Conservation (phyloP, 2,797 vertebrate species). For the Lacerta viridis region DNA sequence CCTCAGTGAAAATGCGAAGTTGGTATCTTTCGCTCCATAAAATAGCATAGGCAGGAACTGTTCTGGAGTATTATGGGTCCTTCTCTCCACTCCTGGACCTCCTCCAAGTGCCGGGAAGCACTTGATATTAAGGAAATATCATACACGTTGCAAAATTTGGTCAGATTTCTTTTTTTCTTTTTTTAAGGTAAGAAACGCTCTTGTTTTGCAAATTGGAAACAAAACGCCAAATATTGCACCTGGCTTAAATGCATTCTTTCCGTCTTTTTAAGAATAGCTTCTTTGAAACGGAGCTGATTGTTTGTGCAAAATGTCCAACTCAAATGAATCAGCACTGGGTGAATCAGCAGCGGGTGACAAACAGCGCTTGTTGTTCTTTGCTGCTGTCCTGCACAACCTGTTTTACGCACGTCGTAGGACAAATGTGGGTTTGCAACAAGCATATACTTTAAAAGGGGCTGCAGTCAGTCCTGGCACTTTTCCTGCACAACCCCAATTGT, state of each 20-base stretch:
- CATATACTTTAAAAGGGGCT: background rate
- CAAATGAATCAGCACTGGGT: background rate
- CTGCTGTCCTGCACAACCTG: background rate
- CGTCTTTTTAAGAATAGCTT: background rate
- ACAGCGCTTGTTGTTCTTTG: background rate
- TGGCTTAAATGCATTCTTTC: conserved; percentile 37
- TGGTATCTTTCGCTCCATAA: background rate
- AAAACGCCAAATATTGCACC: conserved; percentile 20
- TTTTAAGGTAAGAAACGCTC: conserved; percentile 41
- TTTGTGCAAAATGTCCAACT: background rate
- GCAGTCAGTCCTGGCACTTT: background rate
- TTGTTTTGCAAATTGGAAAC: conserved; percentile 29
- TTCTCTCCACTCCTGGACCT: background rate
- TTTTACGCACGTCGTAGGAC: background rate
- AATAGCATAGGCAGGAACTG: conserved; percentile 25
- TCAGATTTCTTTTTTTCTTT: conserved; percentile 17
- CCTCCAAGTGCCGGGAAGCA: background rate
- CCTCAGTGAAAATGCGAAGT: background rate
- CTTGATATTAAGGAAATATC: background rate
- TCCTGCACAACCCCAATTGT: background rate
- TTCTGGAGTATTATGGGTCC: background rate
- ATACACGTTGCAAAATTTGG: background rate
- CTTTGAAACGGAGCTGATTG: background rate
- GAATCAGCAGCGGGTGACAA: background rate
- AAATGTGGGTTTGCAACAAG: background rate